Evolutionary conservation across 1,140 invertebrate species (phyloP), one percentile per base, ranked within the genome.

Genomic region (Pseudomyrmex dendroicus): DNA sequence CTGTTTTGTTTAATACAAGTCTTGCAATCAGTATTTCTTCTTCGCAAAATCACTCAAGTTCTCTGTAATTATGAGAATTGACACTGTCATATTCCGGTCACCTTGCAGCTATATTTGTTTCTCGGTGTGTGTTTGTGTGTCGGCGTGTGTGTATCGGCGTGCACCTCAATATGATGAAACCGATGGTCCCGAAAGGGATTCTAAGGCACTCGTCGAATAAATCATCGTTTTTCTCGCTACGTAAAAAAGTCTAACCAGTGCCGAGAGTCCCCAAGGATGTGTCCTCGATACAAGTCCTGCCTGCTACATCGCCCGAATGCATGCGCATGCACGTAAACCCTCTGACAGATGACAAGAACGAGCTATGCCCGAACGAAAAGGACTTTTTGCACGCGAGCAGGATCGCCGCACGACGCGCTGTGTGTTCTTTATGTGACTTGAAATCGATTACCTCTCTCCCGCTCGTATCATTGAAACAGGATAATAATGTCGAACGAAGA

Each of bases 241-340:
- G 78, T 44, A 52, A 73, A 44, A 73, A 82, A 35, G 70, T 35
- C 35, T 57, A 63, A 73, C 44, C 44, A 68, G 46, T 25, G 44
- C 44, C 67, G 61, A 80, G 35, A 22, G 8, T 62, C 46, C 64
- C 54, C 66, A 70, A 80, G 59, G 78, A 82, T 74, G 57, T 61
- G 66, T 62, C 76, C 35, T 22, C 66, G 66, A 80, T 80, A 80
- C 66, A 72, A 83, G 54, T 76, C 64, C 64, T 86, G 84, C 73
- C 59, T 83, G 77, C 63, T 86, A 73, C 25, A 50, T 56, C 54
- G 62, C 59, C 67, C 70, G 85, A 77, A 86, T 84, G 89, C 90
- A 91, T 91, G 90, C 82, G 90, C 89, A 89, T 91, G 89, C 74
- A 84, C 84, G 66, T 54, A 61, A 44, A 46, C 44, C 73, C 35